phyloP scores from a whole-genome alignment of 2,113 vertebrate species.

The Salvator merianae region DNA sequence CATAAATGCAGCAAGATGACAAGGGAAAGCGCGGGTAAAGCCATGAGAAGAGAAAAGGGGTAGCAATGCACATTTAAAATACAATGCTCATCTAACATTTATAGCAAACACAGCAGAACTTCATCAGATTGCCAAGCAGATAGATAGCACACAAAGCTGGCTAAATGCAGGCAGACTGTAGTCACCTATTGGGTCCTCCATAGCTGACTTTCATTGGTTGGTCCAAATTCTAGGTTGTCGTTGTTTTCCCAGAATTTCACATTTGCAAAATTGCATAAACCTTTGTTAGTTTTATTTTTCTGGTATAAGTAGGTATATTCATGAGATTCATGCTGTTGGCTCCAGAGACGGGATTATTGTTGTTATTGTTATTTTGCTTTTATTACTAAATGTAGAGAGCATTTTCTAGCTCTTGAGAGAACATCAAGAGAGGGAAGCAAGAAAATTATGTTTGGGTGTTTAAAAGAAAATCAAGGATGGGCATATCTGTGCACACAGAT shows the following conservation, averaged over 20 bases:
- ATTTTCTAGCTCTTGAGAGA: too few relatives aligned
- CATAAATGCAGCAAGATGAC: slow-evolving; percentile 68
- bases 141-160: slow-evolving; percentile 84
- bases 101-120: slow-evolving; percentile 64
- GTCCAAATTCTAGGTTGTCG: slow-evolving; percentile 60
- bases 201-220: slow-evolving; percentile 53
- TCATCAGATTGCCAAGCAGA: slow-evolving; percentile 77
- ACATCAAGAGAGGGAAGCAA: too few relatives aligned
- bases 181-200: slow-evolving; percentile 83
- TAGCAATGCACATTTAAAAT: slow-evolving; percentile 74
- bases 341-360: background rate
- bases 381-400: background rate
- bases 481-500: too few relatives aligned
- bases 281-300: background rate
- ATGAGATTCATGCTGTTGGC: slow-evolving; percentile 11
- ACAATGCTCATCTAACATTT: slow-evolving; percentile 74
- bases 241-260: slow-evolving; percentile 6
- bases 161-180: slow-evolving; percentile 95
- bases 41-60: slow-evolving; percentile 54
- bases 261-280: slow-evolving; percentile 45
- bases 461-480: too few relatives aligned
- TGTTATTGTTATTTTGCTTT: too few relatives aligned
- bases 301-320: too few relatives aligned
- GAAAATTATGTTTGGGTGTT: too few relatives aligned
- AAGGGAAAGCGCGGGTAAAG: slow-evolving; percentile 24